Base-by-base conservation (phyloP, 2,797 vertebrate genomes). In the Parauchenoglanis ngamensis region DNA sequence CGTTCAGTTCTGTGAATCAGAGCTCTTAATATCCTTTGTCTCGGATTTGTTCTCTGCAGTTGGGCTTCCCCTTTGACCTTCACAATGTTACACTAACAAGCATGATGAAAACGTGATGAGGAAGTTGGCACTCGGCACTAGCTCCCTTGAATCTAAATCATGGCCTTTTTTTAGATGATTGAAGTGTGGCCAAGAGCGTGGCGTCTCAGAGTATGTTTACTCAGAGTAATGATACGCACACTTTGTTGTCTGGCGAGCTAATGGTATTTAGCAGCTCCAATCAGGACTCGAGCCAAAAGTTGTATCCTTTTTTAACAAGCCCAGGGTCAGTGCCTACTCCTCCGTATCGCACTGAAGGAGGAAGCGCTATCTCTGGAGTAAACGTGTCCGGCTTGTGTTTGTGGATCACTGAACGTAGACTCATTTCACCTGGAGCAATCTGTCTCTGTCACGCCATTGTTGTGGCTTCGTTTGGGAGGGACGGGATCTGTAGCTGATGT, bases 371-470 rank as follows among this genome's bases (percentile, higher is more conserved):
- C 72, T 87, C 83, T 67, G 84, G 84, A 31, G 68, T 52, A 84
- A 84, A 85, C 72, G 49, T 31, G 81, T 86, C 84, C 86, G 85
- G 72, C 73, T 85, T 90, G 84, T 89, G 85, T 89, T 88, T 90
- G 88, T 49, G 5, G 86, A 82, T 84, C 84, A 89, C 75, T 54
- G 46, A 80, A 61, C 40, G 70, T 83, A 85, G 70, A 91, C 85
- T 59, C 73, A 83, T 77, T 89, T 86, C 93, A 93, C 93, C 93
- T 88, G 92, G 82, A 90, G 49, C 46, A 93, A 90, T 91, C 90
- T 89, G 92, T 94, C 92, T 92, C 89, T 88, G 89, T 91, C 90
- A 85, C 63, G 75, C 83, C 89, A 90, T 92, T 93, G 90, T 89
- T 84, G 79, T 89, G 87, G 68, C 88, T 76, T 87, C 80, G 81